phyloP scores from a whole-genome alignment of 2,888 invertebrate species.

The Spodoptera picta region DNA sequence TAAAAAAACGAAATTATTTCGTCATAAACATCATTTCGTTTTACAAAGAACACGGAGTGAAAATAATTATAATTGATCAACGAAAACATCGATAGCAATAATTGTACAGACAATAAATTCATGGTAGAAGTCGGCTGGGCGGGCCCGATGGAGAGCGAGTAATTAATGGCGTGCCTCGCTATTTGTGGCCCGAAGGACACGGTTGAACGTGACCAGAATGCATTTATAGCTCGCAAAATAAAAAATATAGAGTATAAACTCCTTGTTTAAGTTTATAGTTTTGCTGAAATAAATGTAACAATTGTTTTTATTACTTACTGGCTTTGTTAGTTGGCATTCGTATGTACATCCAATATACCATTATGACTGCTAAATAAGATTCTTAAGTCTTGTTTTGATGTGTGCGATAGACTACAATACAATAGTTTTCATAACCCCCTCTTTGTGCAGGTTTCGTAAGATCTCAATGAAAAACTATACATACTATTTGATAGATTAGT shows the following conservation, averaged over 20 bases:
- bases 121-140: constrained; percentile 64
- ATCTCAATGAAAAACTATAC: too few species aligned
- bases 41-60: too few species aligned
- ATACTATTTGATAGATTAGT: too few species aligned
- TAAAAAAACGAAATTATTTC: too few species aligned
- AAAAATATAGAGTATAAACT: constrained; percentile 28
- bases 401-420: neutral
- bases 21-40: too few species aligned
- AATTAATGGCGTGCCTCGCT: constrained; percentile 73
- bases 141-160: constrained; percentile 51
- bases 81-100: constrained; percentile 56
- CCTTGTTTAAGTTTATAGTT: constrained; percentile 25
- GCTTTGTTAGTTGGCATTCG: too few species aligned
- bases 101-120: constrained; percentile 68
- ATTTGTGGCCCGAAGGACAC: constrained; percentile 73
- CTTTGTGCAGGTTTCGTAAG: too few species aligned
- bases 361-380: too few species aligned
- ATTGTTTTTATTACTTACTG: constrained; percentile 7
- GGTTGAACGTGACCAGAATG: constrained; percentile 66
- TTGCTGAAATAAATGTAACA: constrained; percentile 19
- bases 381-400: too few species aligned
- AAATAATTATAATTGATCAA: constrained; percentile 52
- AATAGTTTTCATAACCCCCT: too few species aligned
- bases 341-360: too few species aligned
- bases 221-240: constrained; percentile 45